phyloP scores from a whole-genome alignment of 2,888 invertebrate genomes.

The Torymus auratus region DNA sequence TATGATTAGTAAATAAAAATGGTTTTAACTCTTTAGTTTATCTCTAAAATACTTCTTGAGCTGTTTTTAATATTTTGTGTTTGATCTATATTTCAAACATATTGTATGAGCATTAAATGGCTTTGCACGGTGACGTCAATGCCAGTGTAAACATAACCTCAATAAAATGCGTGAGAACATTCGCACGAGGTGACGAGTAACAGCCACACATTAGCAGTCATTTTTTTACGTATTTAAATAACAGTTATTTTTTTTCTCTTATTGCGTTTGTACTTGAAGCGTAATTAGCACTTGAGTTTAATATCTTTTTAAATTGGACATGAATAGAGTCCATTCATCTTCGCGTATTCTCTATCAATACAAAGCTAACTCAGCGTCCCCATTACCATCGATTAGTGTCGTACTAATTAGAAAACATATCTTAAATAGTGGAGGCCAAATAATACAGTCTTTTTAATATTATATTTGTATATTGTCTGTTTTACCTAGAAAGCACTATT shows the following conservation, averaged over 20 bases:
- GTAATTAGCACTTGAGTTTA: conserved; percentile 18
- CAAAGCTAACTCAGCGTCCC: conserved; percentile 13
- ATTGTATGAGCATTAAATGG: background rate
- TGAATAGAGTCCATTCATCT: conserved; percentile 4
- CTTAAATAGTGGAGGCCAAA: too few species aligned
- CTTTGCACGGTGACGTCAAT: conserved; percentile 9
- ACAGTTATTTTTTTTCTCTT: conserved; percentile 2
- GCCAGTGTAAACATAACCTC: conserved; percentile 5
- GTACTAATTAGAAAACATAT: too few species aligned
- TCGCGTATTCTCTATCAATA: conserved; percentile 10
- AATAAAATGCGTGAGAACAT: conserved; percentile 21
- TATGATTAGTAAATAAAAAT: too few species aligned
- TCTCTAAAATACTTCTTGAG: too few species aligned
- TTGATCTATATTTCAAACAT: too few species aligned
- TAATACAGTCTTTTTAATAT: too few species aligned
- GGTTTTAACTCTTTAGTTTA: too few species aligned
- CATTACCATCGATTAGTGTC: too few species aligned
- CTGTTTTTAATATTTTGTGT: too few species aligned
- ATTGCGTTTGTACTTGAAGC: conserved; percentile 6
- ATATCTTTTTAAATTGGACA: conserved; percentile 15
- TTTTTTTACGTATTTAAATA: background rate
- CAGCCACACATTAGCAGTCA: background rate
- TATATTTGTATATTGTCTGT: too few species aligned
- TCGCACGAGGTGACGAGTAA: background rate
- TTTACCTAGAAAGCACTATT: too few species aligned